A percentile compares a stretch with the other conserved stretches of the same genome.
phyloP scores from a whole-genome alignment of 2,888 invertebrate species.

The Morinoia aosen region DNA sequence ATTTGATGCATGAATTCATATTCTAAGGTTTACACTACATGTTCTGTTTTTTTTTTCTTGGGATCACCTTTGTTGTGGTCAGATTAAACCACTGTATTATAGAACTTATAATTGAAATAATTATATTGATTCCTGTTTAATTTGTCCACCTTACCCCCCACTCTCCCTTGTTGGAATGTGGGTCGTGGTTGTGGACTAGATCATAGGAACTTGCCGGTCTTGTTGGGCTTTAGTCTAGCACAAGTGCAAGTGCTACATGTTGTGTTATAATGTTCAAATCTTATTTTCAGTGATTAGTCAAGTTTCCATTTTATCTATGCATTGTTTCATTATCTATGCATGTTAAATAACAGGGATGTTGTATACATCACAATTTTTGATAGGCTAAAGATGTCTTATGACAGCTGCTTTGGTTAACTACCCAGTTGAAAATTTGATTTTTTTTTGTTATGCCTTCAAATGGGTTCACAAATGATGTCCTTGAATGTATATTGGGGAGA shows the following conservation, averaged over 20 bases:
- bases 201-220: slow-evolving; percentile 14
- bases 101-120: neutral
- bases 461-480: too few relatives aligned
- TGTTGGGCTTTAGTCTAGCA: neutral
- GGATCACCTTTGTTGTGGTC: neutral
- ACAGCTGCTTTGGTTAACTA: neutral
- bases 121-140: neutral
- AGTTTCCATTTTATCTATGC: neutral
- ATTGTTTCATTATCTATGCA: neutral
- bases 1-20: neutral
- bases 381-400: neutral
- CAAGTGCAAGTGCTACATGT: neutral
- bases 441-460: too few relatives aligned
- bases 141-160: slow-evolving; percentile 2
- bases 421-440: neutral
- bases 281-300: neutral
- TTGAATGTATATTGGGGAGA: too few relatives aligned
- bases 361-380: too few relatives aligned
- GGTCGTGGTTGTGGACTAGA: slow-evolving; percentile 1
- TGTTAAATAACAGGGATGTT: too few relatives aligned
- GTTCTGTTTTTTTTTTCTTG: neutral
- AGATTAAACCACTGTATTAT: too few relatives aligned
- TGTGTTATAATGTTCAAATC: neutral
- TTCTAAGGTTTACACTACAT: neutral
- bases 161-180: neutral